Base-by-base conservation (phyloP, 2,888 invertebrate genomes). In the Plebejus argus region DNA sequence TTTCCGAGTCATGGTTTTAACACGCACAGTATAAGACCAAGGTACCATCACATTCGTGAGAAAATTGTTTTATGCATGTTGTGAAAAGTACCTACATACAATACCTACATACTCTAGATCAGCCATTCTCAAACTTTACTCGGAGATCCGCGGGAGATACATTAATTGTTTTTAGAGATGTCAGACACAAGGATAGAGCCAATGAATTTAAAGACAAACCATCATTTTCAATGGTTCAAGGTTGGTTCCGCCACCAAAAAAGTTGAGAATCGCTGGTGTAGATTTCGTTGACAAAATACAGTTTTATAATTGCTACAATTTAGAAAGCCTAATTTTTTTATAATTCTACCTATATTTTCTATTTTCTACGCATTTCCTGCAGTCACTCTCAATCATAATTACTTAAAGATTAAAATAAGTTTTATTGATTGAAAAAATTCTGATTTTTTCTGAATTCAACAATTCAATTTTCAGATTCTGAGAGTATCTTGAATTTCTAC, bases 51-150 rank as follows among this genome's bases (percentile, higher is more conserved):
- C 18, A 28, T 12, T 33, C 12, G 66, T 66, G 66, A 66, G 28
- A 66, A 66, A 20, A 66, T 12, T 23, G n/a, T 58, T 58, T 58
- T n/a, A 58, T 58, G 58, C 58, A n/a, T n/a, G 56, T 58, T 58
- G 23, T 23, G 18, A 18, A 56, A 53, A 61, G 58, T 58, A 5
- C 56, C 56, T 56, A 58, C 20, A 8, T 45, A 45, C 45, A 45
- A 3, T 45, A 45, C 45, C 10, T 10, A 45, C 45, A 45, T 10
- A 45, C 45, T 2, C 10, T 45, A 45, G 45, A 45, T 45, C 45
- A 45, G 10, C 45, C 45, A 45, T 45, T 45, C 45, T 45, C 45
- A 45, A 45, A 45, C 45, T 45, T 10, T 45, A 10, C 45, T 45
- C 45, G 28, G 28, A 28, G 28, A 1, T 28, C 28, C 28, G 28